These are phyloP conservation scores for Setophaga coronata DNA, from an alignment of 2,113 vertebrate species.

Conservation along the genomic window DNA sequence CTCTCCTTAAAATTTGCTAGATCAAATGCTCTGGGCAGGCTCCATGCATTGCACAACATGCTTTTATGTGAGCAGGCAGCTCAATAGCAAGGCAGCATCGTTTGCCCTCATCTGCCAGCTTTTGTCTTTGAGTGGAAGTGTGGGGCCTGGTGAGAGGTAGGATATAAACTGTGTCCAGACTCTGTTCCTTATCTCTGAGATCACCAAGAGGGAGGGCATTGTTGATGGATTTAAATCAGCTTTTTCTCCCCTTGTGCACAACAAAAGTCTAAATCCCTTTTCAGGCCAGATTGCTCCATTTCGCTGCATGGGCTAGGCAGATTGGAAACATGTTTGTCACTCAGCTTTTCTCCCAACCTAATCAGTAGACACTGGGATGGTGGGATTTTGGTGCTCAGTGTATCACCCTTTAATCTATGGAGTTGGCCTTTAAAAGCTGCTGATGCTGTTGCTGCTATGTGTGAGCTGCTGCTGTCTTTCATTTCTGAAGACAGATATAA, in stretches of 20 bases:
- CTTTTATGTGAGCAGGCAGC: not conserved
- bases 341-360: conserved; percentile 76
- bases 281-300: conserved; percentile 79
- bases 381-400: conserved; percentile 41
- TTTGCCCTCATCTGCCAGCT: conserved; percentile 58
- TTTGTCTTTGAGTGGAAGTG: conserved; percentile 68
- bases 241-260: conserved; percentile 69
- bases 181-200: conserved; percentile 72
- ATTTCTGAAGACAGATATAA: conserved; percentile 73
- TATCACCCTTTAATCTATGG: conserved; percentile 73
- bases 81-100: conserved; percentile 22
- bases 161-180: conserved; percentile 63
- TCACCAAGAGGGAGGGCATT: conserved; percentile 77
- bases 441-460: conserved; percentile 25
- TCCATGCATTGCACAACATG: not conserved
- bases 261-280: conserved; percentile 82
- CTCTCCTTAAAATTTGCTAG: not conserved
- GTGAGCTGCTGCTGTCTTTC: conserved; percentile 69
- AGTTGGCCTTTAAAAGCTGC: conserved; percentile 69
- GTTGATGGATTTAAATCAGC: conserved; percentile 77
- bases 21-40: not conserved
- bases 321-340: conserved; percentile 79
- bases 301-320: conserved; percentile 78
- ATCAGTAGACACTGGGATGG: conserved; percentile 73
- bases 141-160: conserved; percentile 57